Evolutionary conservation across 1,140 invertebrate genomes (phyloP).

Genomic region (Trinorchestia longiramus): DNA sequence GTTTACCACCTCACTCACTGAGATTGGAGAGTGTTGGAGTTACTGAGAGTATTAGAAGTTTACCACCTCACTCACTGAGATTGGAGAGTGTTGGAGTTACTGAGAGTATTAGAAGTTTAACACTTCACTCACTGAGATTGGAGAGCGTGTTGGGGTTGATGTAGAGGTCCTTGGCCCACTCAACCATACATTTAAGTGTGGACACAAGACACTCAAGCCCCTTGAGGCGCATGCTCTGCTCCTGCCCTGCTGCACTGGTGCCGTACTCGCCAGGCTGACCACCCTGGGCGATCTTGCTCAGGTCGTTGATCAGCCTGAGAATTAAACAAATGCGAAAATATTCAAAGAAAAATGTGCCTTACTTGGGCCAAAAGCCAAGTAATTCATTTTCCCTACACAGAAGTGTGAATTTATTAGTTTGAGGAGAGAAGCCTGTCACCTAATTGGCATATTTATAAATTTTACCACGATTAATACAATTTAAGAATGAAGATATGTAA

Average conservation of each 20-base stretch:
- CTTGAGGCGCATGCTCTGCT: constrained; percentile 95
- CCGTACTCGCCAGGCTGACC: constrained; percentile 77
- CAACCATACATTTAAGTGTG: constrained; percentile 98
- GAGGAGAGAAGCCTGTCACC: neutral
- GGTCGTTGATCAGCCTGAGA: constrained; percentile 85
- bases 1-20: no score
- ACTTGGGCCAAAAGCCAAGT: neutral
- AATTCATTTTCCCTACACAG: neutral
- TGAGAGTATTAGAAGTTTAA: no score
- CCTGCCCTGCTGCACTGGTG: constrained; percentile 84
- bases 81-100: no score
- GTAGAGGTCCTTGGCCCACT: constrained; percentile 98
- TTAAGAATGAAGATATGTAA: no score
- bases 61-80: constrained; percentile 76
- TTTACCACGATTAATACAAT: no score
- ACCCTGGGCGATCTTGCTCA: constrained; percentile 94
- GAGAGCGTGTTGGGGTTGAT: no score
- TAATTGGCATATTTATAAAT: neutral
- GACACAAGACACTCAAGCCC: constrained; percentile 97
- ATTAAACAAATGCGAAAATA: neutral
- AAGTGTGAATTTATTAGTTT: neutral
- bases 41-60: neutral
- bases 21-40: neutral
- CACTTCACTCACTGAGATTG: no score
- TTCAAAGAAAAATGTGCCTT: neutral